Conservation (phyloP, 2,888 invertebrate species). For the Luffia ferchaultella region DNA sequence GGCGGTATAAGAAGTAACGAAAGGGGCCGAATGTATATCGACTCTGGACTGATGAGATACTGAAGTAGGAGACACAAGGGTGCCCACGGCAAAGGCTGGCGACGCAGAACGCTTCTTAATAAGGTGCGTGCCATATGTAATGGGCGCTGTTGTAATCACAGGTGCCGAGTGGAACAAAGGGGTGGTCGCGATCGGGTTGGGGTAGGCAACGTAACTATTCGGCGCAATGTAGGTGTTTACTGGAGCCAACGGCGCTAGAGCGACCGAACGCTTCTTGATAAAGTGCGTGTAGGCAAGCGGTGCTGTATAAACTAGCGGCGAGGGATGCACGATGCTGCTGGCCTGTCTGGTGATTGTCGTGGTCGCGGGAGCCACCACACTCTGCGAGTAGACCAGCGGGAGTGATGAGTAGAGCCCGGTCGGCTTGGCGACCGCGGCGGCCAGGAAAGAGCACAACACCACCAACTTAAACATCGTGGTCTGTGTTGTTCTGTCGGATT, state of each 20-base stretch:
- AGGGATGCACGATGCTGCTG: conserved; percentile 51
- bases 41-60: conserved; percentile 14
- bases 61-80: conserved; percentile 29
- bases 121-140: conserved; percentile 23
- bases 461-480: conserved; percentile 60
- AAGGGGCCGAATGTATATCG: conserved; percentile 5
- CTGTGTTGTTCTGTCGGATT: conserved; percentile 40
- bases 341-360: conserved; percentile 41
- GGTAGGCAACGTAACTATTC: conserved; percentile 22
- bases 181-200: conserved; percentile 27
- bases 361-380: conserved; percentile 29
- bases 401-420: conserved; percentile 17
- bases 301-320: conserved; percentile 33
- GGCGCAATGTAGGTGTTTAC: conserved; percentile 22
- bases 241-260: conserved; percentile 1
- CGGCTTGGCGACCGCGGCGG: conserved; percentile 58
- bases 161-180: conserved; percentile 28
- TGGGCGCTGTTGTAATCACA: conserved; percentile 26
- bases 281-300: conserved; percentile 31
- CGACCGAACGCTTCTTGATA: conserved; percentile 30
- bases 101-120: conserved; percentile 38
- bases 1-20: background rate
- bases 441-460: conserved; percentile 68
- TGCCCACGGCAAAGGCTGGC: conserved; percentile 15
- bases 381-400: conserved; percentile 26